Evolutionary conservation across 1,140 invertebrate genomes (phyloP), one percentile per base, ranked within the genome.

Genomic region (Aphaenogaster ashmeadi): DNA sequence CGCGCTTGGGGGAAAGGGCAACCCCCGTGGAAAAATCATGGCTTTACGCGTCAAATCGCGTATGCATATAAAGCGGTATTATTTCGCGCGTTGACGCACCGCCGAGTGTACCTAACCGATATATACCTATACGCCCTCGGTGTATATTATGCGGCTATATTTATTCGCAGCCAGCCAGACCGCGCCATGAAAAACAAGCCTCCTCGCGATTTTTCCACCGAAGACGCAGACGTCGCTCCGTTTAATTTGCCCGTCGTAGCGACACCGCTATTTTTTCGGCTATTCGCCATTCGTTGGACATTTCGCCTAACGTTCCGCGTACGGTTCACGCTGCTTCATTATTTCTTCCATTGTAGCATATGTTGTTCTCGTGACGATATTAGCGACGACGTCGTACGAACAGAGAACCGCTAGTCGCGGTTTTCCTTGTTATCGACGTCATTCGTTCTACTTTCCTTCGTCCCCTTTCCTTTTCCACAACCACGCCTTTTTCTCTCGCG

Each of bases 11-110:
- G 54, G 86, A 64, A 27, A 54, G 60, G 67, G 58, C 86, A 81
- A 88, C 87, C 80, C 89, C 91, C 89, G 91, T 91, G 92, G 93
- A 94, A 94, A 94, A 94, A 94, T 94, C 93, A 94, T 94, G 91
- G 94, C 90, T 93, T 94, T 93, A 92, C 93, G 94, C 92, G 92
- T 94, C 93, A 93, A 94, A 93, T 94, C 92, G 92, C 91, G 92
- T 93, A 94, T 94, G 94, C 93, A 94, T 94, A 93, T 94, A 94
- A 94, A 94, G 90, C 93, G 90, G 90, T 91, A 94, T 94, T 94
- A 94, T 94, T 94, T 94, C 91, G 92, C 90, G 87, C 89, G 90
- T 90, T 89, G 89, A 92, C 89, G 91, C 87, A 89, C 80, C 87
- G 83, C 78, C 89, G 87, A 91, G 87, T 89, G 88, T 89, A 86